A percentile compares a stretch with the other conserved stretches of the same genome.
Evolutionary conservation across 2,113 vertebrate species (phyloP).

Genomic region (Ammodramus savannarum): DNA sequence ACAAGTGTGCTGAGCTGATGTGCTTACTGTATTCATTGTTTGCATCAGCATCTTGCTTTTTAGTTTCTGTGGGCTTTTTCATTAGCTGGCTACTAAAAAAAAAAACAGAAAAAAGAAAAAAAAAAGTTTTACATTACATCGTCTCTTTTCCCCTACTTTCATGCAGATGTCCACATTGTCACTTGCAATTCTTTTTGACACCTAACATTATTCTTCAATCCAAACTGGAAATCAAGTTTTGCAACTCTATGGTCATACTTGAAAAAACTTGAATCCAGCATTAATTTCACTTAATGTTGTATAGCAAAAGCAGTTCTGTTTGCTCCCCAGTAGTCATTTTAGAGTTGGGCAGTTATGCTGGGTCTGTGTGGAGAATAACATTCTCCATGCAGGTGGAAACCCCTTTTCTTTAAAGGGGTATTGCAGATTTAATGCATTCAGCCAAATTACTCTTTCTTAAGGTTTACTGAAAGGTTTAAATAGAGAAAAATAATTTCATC

Average conservation of each 20-base stretch:
- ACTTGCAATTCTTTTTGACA: neutral
- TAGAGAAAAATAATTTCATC: neutral
- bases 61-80: neutral
- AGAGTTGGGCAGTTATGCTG: neutral
- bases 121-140: neutral
- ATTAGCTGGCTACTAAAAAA: neutral
- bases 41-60: neutral
- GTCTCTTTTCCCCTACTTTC: fast-evolving
- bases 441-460: neutral
- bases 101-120: neutral
- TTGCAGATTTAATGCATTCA: neutral
- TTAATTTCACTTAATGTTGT: neutral
- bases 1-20: neutral
- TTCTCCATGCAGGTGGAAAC: neutral
- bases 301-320: neutral
- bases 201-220: neutral
- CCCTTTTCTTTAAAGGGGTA: neutral
- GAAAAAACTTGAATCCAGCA: neutral
- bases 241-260: neutral
- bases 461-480: neutral
- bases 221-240: neutral
- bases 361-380: neutral
- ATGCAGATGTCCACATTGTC: neutral
- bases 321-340: neutral
- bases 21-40: neutral